Conservation (phyloP, 2,113 vertebrate genomes). For the Syngnathus typhle region DNA sequence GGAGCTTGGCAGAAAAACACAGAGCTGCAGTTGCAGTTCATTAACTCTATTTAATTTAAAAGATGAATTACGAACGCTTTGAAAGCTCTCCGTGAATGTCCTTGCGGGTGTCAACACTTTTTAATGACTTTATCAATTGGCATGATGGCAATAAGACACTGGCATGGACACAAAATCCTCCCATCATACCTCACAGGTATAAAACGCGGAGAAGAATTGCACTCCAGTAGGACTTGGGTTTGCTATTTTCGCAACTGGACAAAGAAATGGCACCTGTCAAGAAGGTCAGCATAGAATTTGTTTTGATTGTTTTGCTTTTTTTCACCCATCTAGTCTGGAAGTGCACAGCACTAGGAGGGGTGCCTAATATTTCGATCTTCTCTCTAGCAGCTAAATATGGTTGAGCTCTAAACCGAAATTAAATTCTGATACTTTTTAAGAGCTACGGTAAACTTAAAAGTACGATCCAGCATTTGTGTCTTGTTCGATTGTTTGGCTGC, state of each 20-base stretch:
- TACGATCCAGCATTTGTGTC: neutral
- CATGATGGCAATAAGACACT: slow-evolving; percentile 9
- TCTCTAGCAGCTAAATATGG: neutral
- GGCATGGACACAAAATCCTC: slow-evolving; percentile 28
- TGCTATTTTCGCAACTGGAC: slow-evolving; percentile 35
- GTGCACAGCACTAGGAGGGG: neutral
- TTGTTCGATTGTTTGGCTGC: neutral
- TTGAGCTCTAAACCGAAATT: neutral
- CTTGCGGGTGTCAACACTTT: neutral
- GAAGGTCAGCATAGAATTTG: slow-evolving; percentile 41
- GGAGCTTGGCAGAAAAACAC: neutral
- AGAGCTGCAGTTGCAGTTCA: neutral
- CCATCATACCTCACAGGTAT: slow-evolving; percentile 29
- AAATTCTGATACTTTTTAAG: neutral
- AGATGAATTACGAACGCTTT: neutral
- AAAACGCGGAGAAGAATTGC: slow-evolving; percentile 12
- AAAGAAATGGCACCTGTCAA: slow-evolving; percentile 43
- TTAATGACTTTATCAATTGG: neutral
- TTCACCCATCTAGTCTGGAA: neutral
- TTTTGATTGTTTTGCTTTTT: neutral
- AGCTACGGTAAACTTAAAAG: neutral
- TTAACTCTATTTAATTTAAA: neutral
- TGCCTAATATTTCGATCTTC: neutral
- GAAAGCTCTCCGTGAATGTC: neutral
- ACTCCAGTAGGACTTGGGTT: slow-evolving; percentile 10